phyloP scores from a whole-genome alignment of 2,888 invertebrate species.

The Meliscaeva auricollis region DNA sequence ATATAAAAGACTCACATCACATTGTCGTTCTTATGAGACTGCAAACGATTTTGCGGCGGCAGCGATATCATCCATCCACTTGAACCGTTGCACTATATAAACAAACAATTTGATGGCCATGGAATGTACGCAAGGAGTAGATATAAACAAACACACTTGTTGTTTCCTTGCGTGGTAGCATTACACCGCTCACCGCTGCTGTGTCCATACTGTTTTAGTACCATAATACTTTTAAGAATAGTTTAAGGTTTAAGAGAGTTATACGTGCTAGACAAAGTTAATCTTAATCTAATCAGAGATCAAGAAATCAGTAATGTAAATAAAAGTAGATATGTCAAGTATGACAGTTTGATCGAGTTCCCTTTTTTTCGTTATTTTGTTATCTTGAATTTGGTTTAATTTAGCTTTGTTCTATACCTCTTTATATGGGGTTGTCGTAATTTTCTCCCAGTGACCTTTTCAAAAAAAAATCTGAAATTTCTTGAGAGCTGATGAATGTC shows the following conservation, averaged over 20 bases:
- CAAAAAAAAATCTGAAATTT: too few species aligned
- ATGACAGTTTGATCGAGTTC: neutral
- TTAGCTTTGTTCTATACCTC: too few species aligned
- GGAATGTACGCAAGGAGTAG: conserved; percentile 68
- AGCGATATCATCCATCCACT: conserved; percentile 75
- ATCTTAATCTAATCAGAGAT: conserved; percentile 6
- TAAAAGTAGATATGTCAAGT: neutral
- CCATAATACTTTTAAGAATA: neutral
- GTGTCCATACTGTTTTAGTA: conserved; percentile 12
- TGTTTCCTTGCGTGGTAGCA: conserved; percentile 57
- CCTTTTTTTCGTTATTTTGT: too few species aligned
- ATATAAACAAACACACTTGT: conserved; percentile 66
- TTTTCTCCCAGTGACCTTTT: too few species aligned
- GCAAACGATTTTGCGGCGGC: conserved; percentile 52
- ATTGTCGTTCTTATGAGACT: conserved; percentile 54
- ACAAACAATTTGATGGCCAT: conserved; percentile 76
- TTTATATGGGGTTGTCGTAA: too few species aligned
- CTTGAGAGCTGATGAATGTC: too few species aligned
- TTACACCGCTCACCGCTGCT: conserved; percentile 2
- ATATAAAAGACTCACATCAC: neutral
- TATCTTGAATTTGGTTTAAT: too few species aligned
- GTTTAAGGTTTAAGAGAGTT: conserved; percentile 48
- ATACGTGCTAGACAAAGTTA: conserved; percentile 60
- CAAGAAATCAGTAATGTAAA: neutral
- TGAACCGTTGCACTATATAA: conserved; percentile 76